These are phyloP conservation scores for Gadus macrocephalus DNA, from an alignment of 2,113 vertebrate genomes.

Conservation along the genomic window DNA sequence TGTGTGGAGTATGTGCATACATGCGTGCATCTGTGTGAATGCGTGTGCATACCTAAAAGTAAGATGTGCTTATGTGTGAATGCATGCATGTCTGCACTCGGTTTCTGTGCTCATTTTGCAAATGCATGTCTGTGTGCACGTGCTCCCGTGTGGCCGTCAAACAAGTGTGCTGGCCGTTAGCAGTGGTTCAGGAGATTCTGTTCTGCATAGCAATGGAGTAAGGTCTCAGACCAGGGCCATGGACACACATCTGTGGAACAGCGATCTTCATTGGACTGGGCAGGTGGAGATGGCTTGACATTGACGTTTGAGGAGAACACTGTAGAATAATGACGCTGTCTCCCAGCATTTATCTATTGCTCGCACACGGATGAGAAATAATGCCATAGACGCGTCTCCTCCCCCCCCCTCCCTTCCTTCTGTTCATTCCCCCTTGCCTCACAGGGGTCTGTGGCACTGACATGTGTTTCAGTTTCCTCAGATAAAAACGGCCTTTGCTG, in stretches of 20 bases:
- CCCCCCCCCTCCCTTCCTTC: neutral
- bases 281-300: no score
- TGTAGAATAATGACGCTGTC: neutral
- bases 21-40: neutral
- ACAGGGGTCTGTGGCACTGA: neutral
- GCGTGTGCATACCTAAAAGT: neutral
- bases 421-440: neutral
- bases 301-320: neutral
- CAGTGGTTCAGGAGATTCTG: neutral
- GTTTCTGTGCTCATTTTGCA: no score
- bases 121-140: no score
- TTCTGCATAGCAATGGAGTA: neutral
- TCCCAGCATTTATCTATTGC: neutral
- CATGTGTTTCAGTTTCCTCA: neutral
- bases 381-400: no score
- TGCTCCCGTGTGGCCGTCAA: no score
- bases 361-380: no score
- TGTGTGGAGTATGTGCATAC: neutral
- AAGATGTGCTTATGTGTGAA: no score
- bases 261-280: neutral
- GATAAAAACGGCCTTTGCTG: neutral
- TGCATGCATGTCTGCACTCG: no score
- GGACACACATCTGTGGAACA: neutral
- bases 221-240: neutral
- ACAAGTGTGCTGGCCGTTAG: no score